Conservation (phyloP, 2,113 vertebrate genomes). For the Tor tambroides region DNA sequence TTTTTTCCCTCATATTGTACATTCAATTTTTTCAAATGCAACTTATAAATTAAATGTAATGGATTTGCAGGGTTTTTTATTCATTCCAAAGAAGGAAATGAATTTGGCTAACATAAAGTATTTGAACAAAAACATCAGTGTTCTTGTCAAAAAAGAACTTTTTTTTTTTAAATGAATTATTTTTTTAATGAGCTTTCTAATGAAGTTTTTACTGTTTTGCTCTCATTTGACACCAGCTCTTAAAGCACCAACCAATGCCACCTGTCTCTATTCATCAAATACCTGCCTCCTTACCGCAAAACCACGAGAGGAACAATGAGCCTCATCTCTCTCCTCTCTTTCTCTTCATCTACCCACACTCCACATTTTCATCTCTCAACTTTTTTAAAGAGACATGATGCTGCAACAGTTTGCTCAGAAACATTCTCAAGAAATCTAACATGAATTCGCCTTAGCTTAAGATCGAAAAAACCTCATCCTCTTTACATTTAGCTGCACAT, state of each 20-base stretch:
- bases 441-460: not conserved
- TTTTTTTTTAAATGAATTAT: too few species aligned
- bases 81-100: not conserved
- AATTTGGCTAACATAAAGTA: not conserved
- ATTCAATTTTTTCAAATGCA: not conserved
- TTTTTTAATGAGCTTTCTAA: not conserved
- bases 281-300: conserved; percentile 53
- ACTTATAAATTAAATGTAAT: not conserved
- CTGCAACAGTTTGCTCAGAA: conserved; percentile 34
- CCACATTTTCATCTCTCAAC: conserved; percentile 36
- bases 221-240: not conserved
- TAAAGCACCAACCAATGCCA: conserved; percentile 28
- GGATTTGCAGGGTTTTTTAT: not conserved
- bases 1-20: not conserved
- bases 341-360: conserved; percentile 24
- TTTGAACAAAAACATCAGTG: not conserved
- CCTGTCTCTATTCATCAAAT: conserved; percentile 51
- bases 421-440: conserved; percentile 9
- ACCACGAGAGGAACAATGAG: conserved; percentile 56
- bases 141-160: not conserved
- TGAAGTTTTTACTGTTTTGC: not conserved
- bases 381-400: conserved; percentile 45
- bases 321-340: conserved; percentile 22
- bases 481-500: not conserved
- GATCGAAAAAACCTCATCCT: not conserved